phyloP scores from a whole-genome alignment of 2,113 vertebrate species.

The Gadus chalcogrammus region DNA sequence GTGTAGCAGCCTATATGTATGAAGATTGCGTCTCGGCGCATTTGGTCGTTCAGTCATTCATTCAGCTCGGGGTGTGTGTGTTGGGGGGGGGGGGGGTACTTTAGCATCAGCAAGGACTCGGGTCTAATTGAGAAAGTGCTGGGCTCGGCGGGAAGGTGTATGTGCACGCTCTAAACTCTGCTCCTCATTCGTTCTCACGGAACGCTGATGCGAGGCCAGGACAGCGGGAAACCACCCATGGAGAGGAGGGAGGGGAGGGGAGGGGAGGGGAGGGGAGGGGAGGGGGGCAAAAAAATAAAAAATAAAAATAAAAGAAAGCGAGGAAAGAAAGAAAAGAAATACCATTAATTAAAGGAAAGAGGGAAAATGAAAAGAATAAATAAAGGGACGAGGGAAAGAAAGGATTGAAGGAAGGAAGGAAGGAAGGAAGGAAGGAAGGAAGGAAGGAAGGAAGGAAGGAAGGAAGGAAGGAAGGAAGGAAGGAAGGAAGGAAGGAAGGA shows the following conservation, averaged over 20 bases:
- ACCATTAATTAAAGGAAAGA: too few relatives aligned
- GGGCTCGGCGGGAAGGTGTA: conserved; percentile 59
- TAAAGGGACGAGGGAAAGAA: too few relatives aligned
- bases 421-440: not conserved
- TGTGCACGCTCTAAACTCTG: conserved; percentile 69
- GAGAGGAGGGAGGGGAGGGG: too few relatives aligned
- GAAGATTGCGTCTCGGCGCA: not conserved
- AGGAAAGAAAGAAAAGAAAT: too few relatives aligned
- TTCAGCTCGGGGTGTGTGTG: not conserved
- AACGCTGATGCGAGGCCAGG: conserved; percentile 72
- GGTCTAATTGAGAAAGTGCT: conserved; percentile 72
- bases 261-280: too few relatives aligned
- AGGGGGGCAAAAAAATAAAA: conserved; percentile 3
- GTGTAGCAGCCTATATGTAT: not conserved
- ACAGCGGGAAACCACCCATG: conserved; percentile 41
- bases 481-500: conserved; percentile 29
- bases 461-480: conserved; percentile 12
- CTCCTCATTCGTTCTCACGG: conserved; percentile 65
- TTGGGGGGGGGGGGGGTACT: not conserved
- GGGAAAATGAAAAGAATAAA: too few relatives aligned
- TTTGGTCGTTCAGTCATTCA: too few relatives aligned
- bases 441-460: conserved; percentile 41
- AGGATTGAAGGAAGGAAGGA: conserved; percentile 3
- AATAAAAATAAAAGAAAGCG: not conserved
- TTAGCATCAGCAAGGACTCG: conserved; percentile 49